A percentile compares a stretch with the other conserved stretches of the same genome.
These are phyloP conservation scores for Myotis brandtii DNA, from an alignment of 2,113 vertebrate species.

Conservation along the genomic window DNA sequence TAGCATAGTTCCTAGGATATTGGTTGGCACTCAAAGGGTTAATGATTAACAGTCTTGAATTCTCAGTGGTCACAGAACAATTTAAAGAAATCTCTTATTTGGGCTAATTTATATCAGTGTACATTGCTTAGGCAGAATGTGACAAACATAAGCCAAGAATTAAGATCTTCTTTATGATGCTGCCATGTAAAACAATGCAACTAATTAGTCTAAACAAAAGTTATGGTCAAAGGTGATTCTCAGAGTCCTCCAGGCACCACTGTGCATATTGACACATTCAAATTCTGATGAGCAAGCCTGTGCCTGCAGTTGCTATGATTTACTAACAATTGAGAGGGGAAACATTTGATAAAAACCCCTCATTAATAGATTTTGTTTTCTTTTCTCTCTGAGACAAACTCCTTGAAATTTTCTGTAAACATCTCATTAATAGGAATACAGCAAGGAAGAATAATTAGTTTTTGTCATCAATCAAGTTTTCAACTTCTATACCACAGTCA, in stretches of 20 bases:
- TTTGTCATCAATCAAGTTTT: slow-evolving; percentile 72
- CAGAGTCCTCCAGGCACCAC: not conserved
- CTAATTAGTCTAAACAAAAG: slow-evolving; percentile 55
- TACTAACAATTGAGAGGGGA: slow-evolving; percentile 55
- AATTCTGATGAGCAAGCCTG: slow-evolving; percentile 56
- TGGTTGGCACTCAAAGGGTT: not conserved
- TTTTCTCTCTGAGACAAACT: slow-evolving; percentile 65
- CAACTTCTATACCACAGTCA: slow-evolving; percentile 56
- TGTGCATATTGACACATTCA: not conserved
- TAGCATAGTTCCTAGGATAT: too few species aligned
- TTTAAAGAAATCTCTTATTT: slow-evolving; percentile 9
- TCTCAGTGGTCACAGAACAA: not conserved
- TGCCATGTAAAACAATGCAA: not conserved
- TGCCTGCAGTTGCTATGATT: slow-evolving; percentile 51
- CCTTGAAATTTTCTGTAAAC: slow-evolving; percentile 62
- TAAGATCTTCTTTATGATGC: not conserved
- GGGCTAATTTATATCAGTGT: not conserved
- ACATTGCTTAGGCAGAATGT: not conserved
- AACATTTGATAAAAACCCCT: slow-evolving; percentile 66
- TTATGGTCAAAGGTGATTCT: slow-evolving; percentile 26
- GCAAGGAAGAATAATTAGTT: slow-evolving; percentile 69
- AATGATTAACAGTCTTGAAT: not conserved
- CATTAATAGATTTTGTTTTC: slow-evolving; percentile 68
- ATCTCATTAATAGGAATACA: slow-evolving; percentile 69
- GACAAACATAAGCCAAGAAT: not conserved